These are phyloP conservation scores for Sinocyclocheilus anshuiensis DNA, from an alignment of 2,113 vertebrate genomes.

Conservation along the genomic window DNA sequence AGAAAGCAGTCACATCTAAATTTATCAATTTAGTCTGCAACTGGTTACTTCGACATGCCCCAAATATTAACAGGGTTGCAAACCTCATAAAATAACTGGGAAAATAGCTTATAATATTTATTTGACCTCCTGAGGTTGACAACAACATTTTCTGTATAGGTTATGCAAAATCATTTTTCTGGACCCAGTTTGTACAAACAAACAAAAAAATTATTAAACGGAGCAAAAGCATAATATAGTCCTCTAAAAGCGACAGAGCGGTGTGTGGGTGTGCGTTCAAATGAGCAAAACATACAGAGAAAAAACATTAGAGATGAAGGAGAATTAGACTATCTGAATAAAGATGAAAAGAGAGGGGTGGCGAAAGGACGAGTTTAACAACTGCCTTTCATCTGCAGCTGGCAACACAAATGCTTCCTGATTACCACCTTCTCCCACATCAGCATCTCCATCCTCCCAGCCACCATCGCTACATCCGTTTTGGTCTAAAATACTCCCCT, in stretches of 20 bases:
- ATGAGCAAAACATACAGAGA: conserved; percentile 31
- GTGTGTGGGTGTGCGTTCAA: conserved; percentile 29
- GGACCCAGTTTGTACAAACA: background rate
- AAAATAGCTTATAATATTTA: background rate
- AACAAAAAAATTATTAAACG: conserved; percentile 1
- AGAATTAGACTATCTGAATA: conserved; percentile 21
- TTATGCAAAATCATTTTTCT: background rate
- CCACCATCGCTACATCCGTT: conserved; percentile 12
- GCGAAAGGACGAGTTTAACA: conserved; percentile 47
- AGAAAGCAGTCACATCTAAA: background rate
- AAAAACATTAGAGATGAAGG: conserved; percentile 37
- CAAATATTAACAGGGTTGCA: background rate
- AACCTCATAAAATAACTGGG: background rate
- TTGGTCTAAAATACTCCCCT: conserved; percentile 17
- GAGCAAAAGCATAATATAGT: conserved; percentile 9
- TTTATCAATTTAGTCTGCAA: background rate
- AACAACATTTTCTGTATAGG: background rate
- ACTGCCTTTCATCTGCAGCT: conserved; percentile 51
- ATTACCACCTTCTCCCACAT: conserved; percentile 41
- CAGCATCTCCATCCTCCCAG: conserved; percentile 34
- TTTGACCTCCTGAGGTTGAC: background rate
- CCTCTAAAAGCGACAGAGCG: conserved; percentile 5
- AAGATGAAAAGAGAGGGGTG: conserved; percentile 49
- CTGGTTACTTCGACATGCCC: background rate
- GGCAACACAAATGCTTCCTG: conserved; percentile 41